A percentile compares a stretch with the other conserved stretches of the same genome.
phyloP scores from a whole-genome alignment of 2,888 invertebrate species.

The Tridacna gigas region DNA sequence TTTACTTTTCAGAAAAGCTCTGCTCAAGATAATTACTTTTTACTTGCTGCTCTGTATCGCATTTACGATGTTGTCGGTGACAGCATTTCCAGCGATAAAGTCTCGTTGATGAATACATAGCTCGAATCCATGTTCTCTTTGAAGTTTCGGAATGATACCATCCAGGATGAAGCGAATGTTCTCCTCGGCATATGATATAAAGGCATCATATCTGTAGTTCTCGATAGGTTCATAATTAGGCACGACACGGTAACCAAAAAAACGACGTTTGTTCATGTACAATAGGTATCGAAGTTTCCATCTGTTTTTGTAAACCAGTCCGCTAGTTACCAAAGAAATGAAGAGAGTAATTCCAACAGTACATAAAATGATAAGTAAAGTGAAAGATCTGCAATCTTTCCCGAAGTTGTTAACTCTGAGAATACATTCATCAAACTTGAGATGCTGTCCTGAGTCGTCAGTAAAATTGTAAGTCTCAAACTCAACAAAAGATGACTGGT shows the following conservation, averaged over 20 bases:
- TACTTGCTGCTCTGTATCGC: conserved; percentile 66
- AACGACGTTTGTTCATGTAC: conserved; percentile 37
- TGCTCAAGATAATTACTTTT: conserved; percentile 61
- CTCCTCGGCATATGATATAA: conserved; percentile 55
- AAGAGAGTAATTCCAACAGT: conserved; percentile 4
- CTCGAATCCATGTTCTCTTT: conserved; percentile 37
- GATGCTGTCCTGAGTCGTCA: neutral
- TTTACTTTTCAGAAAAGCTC: conserved; percentile 53
- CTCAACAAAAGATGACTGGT: neutral
- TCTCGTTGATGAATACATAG: conserved; percentile 68
- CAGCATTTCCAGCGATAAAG: conserved; percentile 62
- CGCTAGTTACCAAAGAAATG: conserved; percentile 26
- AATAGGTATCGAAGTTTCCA: conserved; percentile 59
- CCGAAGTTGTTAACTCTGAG: neutral
- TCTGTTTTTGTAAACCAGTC: conserved; percentile 46
- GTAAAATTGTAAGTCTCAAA: conserved; percentile 31
- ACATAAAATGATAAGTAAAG: conserved; percentile 2
- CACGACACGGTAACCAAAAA: conserved; percentile 18
- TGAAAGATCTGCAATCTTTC: neutral
- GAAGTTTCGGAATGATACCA: conserved; percentile 30
- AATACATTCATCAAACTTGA: neutral
- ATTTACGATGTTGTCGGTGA: conserved; percentile 63
- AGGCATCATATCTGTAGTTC: conserved; percentile 56
- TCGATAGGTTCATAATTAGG: neutral
- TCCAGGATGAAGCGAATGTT: conserved; percentile 35